A percentile compares a stretch with the other conserved stretches of the same genome.
Evolutionary conservation across 2,888 invertebrate species (phyloP).

Genomic region (Lissonota sp.): DNA sequence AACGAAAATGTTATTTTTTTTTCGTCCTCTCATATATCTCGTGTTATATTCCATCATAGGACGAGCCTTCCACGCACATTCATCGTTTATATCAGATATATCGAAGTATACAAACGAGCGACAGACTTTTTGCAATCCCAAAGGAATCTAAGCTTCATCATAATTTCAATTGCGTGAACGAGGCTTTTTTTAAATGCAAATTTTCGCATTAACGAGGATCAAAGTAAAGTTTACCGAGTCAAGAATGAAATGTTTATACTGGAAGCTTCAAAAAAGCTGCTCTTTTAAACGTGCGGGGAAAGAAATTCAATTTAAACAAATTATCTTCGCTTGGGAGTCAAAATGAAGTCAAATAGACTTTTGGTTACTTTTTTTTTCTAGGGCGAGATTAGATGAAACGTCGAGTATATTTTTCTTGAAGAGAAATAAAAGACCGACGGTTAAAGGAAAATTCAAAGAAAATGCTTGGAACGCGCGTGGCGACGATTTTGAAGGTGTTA

Average conservation of each 20-base stretch:
- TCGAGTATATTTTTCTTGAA: neutral
- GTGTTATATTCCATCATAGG: slow-evolving; percentile 26
- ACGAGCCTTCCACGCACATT: slow-evolving; percentile 23
- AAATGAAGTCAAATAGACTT: neutral
- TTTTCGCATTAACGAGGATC: too few relatives aligned
- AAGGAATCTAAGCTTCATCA: too few relatives aligned
- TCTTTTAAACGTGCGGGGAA: too few relatives aligned
- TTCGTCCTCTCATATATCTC: slow-evolving; percentile 14
- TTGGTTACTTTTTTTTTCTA: neutral
- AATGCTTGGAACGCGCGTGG: too few relatives aligned
- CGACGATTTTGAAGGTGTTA: slow-evolving; percentile 11
- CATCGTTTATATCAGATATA: neutral
- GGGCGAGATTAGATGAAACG: neutral
- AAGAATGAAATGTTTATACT: too few relatives aligned
- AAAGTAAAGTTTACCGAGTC: too few relatives aligned
- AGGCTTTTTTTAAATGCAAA: too few relatives aligned
- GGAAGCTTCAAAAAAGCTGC: too few relatives aligned
- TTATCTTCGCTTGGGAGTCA: neutral
- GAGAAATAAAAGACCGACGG: neutral
- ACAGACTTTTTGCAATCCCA: too few relatives aligned
- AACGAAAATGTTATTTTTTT: slow-evolving; percentile 60
- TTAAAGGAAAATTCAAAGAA: too few relatives aligned
- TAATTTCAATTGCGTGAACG: too few relatives aligned
- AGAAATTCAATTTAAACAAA: too few relatives aligned
- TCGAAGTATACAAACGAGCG: neutral